phyloP scores from a whole-genome alignment of 2,113 vertebrate genomes.

The Pica pica region DNA sequence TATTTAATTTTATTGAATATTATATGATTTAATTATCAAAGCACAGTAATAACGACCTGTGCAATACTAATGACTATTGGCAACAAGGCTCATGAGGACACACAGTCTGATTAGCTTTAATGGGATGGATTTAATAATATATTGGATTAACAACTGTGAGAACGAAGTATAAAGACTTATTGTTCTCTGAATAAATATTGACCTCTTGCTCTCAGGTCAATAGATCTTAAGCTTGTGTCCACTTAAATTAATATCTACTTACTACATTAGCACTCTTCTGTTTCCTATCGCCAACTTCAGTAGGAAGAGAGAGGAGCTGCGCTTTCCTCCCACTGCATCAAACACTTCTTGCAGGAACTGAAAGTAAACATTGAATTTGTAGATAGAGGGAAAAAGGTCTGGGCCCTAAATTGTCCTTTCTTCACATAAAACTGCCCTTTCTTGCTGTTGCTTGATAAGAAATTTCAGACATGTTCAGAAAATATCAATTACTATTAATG shows the following conservation, averaged over 20 bases:
- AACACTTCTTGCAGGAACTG: not conserved
- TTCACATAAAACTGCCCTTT: not conserved
- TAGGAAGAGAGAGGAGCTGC: not conserved
- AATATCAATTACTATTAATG: not conserved
- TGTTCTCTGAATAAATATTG: constrained; percentile 55
- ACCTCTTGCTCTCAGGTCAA: constrained; percentile 11
- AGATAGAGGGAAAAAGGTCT: not conserved
- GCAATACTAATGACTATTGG: constrained; percentile 15
- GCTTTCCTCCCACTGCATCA: not conserved
- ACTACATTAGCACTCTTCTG: not conserved
- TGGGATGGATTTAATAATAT: constrained; percentile 38
- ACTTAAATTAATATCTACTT: constrained; percentile 24
- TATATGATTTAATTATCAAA: constrained; percentile 27
- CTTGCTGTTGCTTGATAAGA: not conserved
- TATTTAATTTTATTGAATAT: constrained; percentile 35
- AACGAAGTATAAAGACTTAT: constrained; percentile 13
- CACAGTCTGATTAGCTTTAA: constrained; percentile 42
- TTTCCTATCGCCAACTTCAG: not conserved
- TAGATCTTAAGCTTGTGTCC: constrained; percentile 35
- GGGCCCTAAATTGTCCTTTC: not conserved
- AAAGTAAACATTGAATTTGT: not conserved
- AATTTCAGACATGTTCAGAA: not conserved
- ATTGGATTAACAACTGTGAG: constrained; percentile 35
- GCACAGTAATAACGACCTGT: not conserved
- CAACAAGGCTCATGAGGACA: not conserved